Conservation (phyloP, 2,113 vertebrate species). For the Triplophysa tibetana region DNA sequence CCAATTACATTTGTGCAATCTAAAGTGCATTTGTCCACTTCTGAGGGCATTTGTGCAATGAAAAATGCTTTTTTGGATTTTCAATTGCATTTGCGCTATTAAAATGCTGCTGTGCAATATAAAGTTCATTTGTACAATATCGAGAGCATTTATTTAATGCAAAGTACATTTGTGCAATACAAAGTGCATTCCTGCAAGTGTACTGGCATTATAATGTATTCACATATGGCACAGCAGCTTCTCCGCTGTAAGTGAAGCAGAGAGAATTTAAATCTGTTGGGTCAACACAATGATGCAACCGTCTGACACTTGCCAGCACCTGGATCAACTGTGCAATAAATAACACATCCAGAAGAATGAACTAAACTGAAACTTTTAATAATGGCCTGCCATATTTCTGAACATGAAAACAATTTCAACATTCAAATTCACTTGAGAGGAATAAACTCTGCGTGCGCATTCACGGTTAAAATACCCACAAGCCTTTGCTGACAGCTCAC, state of each 20-base stretch:
- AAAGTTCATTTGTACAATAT: no score
- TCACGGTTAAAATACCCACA: neutral
- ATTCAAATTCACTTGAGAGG: constrained; percentile 2
- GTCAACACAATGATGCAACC: constrained; percentile 15
- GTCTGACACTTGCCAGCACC: constrained; percentile 8
- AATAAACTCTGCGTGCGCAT: constrained; percentile 8
- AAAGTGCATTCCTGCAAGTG: neutral
- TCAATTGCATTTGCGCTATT: no score
- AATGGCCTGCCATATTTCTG: constrained; percentile 4
- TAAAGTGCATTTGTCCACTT: no score
- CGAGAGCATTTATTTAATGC: neutral
- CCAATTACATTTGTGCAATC: neutral
- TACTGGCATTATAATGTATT: neutral
- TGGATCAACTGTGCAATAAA: neutral
- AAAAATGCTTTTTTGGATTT: no score
- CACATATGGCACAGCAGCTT: neutral
- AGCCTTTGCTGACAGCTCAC: constrained; percentile 30
- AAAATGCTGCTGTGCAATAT: no score
- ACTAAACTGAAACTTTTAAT: neutral
- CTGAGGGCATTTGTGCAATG: no score
- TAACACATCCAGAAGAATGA: neutral
- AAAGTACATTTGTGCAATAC: neutral
- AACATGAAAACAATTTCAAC: neutral
- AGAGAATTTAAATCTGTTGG: neutral
- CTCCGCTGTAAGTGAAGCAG: neutral